Evolutionary conservation across 2,797 vertebrate genomes (phyloP).

Genomic region (Echiichthys vipera): DNA sequence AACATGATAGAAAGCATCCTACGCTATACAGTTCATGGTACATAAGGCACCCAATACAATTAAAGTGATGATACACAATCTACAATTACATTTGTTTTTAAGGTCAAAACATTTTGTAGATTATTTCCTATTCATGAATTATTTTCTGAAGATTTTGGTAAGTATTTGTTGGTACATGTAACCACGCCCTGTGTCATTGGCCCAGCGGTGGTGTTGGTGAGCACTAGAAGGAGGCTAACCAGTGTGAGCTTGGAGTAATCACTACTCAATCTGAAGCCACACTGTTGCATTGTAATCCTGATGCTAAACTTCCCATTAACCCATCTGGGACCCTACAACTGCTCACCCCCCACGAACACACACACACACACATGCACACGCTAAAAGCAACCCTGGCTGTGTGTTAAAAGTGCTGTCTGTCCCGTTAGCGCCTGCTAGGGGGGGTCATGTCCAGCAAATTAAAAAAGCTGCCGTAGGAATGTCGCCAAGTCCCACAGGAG

Average conservation of each 20-base stretch:
- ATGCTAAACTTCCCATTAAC: constrained; percentile 96
- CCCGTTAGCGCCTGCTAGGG: constrained; percentile 57
- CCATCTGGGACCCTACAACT: constrained; percentile 91
- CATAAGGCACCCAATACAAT: too few relatives aligned
- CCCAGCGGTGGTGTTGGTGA: constrained; percentile 27
- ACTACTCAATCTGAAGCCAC: constrained; percentile 89
- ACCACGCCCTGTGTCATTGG: neutral
- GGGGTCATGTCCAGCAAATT: constrained; percentile 74
- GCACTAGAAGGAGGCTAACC: constrained; percentile 32
- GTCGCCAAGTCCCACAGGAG: constrained; percentile 73
- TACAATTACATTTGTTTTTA: neutral
- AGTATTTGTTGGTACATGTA: neutral
- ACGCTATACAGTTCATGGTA: too few relatives aligned
- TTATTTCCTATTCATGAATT: neutral
- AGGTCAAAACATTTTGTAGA: neutral
- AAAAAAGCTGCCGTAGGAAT: constrained; percentile 77
- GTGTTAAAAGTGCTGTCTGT: constrained; percentile 69
- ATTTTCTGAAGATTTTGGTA: neutral
- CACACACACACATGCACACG: constrained; percentile 33
- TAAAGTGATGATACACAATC: too few relatives aligned
- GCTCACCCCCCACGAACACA: constrained; percentile 42
- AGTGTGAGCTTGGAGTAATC: constrained; percentile 86
- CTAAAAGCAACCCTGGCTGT: constrained; percentile 51
- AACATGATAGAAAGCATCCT: too few relatives aligned
- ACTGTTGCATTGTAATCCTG: constrained; percentile 97